phyloP scores from a whole-genome alignment of 1,140 invertebrate species.

The Myzus persicae region DNA sequence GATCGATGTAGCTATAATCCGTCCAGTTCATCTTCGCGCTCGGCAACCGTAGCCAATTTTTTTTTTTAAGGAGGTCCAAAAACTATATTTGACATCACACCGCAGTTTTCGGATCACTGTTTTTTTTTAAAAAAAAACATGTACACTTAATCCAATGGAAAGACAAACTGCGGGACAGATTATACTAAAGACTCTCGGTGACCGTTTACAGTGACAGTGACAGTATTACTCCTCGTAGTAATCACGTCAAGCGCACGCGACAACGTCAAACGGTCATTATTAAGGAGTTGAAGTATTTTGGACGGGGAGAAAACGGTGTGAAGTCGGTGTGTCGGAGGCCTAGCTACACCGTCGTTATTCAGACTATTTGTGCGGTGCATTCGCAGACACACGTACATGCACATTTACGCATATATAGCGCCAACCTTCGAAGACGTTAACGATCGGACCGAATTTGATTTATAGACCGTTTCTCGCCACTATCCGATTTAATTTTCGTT shows the following conservation, averaged over 20 bases:
- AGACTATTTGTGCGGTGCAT: background rate
- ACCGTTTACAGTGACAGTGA: background rate
- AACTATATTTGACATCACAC: no score
- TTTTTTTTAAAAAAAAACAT: no score
- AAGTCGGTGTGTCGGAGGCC: background rate
- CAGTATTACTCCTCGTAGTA: no score
- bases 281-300: background rate
- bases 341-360: background rate
- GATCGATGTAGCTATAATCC: background rate
- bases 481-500: slow-evolving; percentile 52
- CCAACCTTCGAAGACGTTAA: slow-evolving; percentile 5
- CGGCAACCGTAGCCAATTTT: no score
- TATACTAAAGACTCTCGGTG: background rate
- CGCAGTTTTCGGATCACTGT: no score
- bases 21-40: background rate
- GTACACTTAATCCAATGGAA: no score
- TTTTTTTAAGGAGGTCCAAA: no score
- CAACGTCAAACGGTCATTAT: background rate
- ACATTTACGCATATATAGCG: background rate
- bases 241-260: background rate
- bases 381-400: background rate
- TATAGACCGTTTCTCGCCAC: slow-evolving; percentile 27
- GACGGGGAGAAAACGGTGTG: background rate
- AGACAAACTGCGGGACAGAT: no score
- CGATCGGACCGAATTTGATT: slow-evolving; percentile 44